phyloP scores from a whole-genome alignment of 37 sponge, comb jelly and placozoan genomes.

The Corticium candelabrum region DNA sequence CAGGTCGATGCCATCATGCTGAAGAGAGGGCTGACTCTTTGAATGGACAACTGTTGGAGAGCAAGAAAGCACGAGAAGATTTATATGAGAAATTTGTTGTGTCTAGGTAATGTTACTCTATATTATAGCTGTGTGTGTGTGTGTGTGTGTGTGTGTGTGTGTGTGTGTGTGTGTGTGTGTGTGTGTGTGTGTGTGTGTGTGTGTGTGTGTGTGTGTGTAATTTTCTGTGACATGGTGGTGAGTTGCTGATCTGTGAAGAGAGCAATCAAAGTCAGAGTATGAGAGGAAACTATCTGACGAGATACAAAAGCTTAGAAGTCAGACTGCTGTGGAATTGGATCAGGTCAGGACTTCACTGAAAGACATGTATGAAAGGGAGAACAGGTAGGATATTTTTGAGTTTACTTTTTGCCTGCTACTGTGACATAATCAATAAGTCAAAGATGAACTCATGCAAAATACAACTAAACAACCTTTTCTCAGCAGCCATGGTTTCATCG shows the following conservation, averaged over 20 bases:
- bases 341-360: conserved; percentile 46
- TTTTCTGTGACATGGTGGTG: too few species aligned
- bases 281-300: conserved; percentile 48
- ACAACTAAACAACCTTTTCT: too few species aligned
- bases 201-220: too few species aligned
- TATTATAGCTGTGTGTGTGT: not conserved
- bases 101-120: not conserved
- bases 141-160: too few species aligned
- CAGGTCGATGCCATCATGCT: not conserved
- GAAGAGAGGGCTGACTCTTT: conserved; percentile 46
- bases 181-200: too few species aligned
- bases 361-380: conserved; percentile 77
- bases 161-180: too few species aligned
- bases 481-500: too few species aligned
- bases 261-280: conserved; percentile 46
- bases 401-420: not conserved
- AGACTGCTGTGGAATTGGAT: conserved; percentile 53
- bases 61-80: conserved; percentile 46
- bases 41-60: conserved; percentile 20
- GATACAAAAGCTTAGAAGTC: conserved; percentile 36
- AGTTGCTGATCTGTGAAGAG: too few species aligned
- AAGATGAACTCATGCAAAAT: too few species aligned
- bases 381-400: conserved; percentile 15
- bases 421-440: too few species aligned
- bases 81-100: conserved; percentile 51